Conservation (phyloP, 35 echinoderm and acorn worm genomes). For the Patiria miniata region DNA sequence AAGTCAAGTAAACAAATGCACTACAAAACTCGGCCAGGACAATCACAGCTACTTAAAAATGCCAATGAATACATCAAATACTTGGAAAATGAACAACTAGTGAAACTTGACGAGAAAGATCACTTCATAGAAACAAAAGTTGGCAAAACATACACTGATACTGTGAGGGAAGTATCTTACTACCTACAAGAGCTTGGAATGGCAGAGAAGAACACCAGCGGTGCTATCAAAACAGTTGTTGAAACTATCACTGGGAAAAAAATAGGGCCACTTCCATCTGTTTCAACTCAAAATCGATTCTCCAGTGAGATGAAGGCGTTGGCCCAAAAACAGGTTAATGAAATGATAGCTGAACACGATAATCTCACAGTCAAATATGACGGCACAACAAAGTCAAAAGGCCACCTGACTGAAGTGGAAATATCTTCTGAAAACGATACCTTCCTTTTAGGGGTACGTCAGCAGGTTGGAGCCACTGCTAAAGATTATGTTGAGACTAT, state of each 20-base stretch:
- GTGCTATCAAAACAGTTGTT: not conserved
- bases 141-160: not conserved
- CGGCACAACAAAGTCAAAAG: not conserved
- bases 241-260: not conserved
- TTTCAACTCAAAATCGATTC: too few species aligned
- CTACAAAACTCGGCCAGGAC: not conserved
- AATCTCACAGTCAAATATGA: constrained; percentile 33
- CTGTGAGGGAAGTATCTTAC: not conserved
- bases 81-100: not conserved
- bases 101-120: not conserved
- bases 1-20: not conserved
- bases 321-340: not conserved
- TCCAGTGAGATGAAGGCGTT: too few species aligned
- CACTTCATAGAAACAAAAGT: not conserved
- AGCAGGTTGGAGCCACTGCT: too few species aligned
- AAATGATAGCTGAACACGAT: not conserved
- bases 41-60: not conserved
- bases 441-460: too few species aligned
- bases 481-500: not conserved
- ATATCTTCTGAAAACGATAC: not conserved
- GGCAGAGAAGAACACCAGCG: not conserved
- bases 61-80: not conserved
- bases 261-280: too few species aligned
- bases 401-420: constrained; percentile 14
- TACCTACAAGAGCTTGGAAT: not conserved